phyloP scores from a whole-genome alignment of 1,140 invertebrate species.

The Eurosta solidaginis region DNA sequence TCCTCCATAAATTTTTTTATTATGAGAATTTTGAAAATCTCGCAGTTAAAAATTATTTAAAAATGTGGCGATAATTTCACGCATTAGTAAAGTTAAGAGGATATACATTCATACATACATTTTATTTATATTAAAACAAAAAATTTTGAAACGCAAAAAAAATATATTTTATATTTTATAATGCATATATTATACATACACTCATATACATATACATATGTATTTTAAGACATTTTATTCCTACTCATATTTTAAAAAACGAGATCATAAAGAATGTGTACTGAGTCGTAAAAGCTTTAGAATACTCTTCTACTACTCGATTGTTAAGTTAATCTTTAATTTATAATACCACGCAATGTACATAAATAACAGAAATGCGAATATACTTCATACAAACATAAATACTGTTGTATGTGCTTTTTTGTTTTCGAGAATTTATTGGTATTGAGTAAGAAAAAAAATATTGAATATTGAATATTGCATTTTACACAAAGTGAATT shows the following conservation, averaged over 20 bases:
- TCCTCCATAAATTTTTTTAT: too few relatives aligned
- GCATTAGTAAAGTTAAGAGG: not conserved
- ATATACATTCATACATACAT: slow-evolving; percentile 2
- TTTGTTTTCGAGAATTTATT: not conserved
- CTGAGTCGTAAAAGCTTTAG: not conserved
- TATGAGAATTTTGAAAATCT: too few relatives aligned
- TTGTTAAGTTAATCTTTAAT: not conserved
- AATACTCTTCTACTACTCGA: not conserved
- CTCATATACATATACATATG: not conserved
- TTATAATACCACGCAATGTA: not conserved
- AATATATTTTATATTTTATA: not conserved
- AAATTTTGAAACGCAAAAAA: not conserved
- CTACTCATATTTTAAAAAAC: not conserved
- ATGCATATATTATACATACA: too few relatives aligned
- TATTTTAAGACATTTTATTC: not conserved
- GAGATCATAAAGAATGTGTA: not conserved
- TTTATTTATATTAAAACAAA: not conserved
- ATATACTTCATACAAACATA: not conserved
- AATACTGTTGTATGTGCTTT: not conserved
- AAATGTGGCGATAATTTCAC: not conserved
- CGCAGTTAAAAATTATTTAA: not conserved
- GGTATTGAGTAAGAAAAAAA: not conserved
- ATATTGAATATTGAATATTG: not conserved
- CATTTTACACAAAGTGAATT: too few relatives aligned
- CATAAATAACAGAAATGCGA: not conserved